Evolutionary conservation across 2,797 vertebrate species (phyloP).

Genomic region (Aulostomus chinensis): DNA sequence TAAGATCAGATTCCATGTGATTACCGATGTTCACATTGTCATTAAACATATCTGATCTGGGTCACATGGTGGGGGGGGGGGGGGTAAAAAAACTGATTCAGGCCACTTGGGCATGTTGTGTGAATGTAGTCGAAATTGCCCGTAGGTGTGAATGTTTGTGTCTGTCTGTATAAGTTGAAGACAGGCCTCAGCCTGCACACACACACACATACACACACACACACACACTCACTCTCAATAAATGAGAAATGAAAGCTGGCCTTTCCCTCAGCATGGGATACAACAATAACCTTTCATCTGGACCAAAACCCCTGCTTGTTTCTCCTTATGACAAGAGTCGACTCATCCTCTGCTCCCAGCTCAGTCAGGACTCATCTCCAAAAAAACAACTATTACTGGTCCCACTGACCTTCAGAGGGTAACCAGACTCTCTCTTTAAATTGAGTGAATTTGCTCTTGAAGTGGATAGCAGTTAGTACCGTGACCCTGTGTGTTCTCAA

Average conservation of each 20-base stretch:
- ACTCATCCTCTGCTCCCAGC: conserved; percentile 47
- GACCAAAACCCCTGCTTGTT: conserved; percentile 48
- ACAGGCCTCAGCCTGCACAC: conserved; percentile 4
- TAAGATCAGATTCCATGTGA: too few relatives aligned
- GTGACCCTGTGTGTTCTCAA: conserved; percentile 15
- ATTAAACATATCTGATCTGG: too few relatives aligned
- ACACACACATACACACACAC: conserved; percentile 1
- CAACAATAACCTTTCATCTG: conserved; percentile 66
- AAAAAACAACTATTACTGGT: conserved; percentile 53
- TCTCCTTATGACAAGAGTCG: conserved; percentile 41
- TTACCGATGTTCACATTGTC: too few relatives aligned
- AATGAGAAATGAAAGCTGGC: conserved; percentile 65
- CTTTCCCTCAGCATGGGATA: conserved; percentile 56
- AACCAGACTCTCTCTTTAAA: conserved; percentile 45
- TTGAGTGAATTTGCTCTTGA: conserved; percentile 48
- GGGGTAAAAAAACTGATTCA: too few relatives aligned
- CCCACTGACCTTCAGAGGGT: conserved; percentile 64
- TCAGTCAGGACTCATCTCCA: conserved; percentile 48
- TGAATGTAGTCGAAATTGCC: too few relatives aligned
- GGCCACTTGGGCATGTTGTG: too few relatives aligned
- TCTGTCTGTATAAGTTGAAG: too few relatives aligned
- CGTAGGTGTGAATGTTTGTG: too few relatives aligned
- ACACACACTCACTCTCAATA: conserved; percentile 24
- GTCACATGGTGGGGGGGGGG: too few relatives aligned
- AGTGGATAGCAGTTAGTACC: conserved; percentile 16